Percentiles rank a stretch among this genome's conserved stretches.
phyloP scores from a whole-genome alignment of 2,113 vertebrate species.

The Penelope pileata region DNA sequence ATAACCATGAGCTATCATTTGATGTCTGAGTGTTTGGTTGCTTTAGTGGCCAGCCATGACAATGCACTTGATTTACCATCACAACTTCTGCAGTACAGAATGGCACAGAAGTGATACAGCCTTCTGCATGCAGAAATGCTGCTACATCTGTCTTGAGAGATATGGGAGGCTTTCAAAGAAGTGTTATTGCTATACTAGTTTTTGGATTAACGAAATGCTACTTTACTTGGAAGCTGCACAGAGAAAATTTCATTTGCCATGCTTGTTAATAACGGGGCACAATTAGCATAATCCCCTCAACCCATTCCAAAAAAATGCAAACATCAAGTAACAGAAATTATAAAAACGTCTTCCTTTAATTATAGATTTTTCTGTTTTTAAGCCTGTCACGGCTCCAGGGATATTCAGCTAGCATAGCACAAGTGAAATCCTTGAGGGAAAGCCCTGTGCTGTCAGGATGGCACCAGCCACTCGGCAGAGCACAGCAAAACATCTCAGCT shows the following conservation, averaged over 20 bases:
- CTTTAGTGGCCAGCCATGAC: not conserved
- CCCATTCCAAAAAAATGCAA: not conserved
- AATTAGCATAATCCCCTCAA: conserved; percentile 8
- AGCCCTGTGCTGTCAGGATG: not conserved
- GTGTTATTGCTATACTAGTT: not conserved
- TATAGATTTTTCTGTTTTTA: not conserved
- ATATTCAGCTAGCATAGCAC: not conserved
- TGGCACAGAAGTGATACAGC: rapidly evolving
- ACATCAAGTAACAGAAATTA: not conserved
- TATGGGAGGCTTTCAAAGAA: not conserved
- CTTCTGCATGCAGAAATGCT: not conserved
- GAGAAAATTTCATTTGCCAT: not conserved
- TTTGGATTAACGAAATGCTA: not conserved
- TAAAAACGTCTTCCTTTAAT: not conserved
- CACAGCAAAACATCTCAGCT: not conserved
- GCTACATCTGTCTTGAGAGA: not conserved
- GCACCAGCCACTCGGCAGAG: not conserved
- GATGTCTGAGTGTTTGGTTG: not conserved
- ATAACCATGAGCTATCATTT: not conserved
- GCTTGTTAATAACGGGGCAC: not conserved
- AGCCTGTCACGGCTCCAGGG: not conserved
- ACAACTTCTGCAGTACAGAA: not conserved
- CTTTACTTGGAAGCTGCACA: not conserved
- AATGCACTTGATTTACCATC: not conserved
- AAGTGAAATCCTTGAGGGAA: conserved; percentile 11